These are phyloP conservation scores for Eulemur coronatus DNA, from an alignment of 2,797 vertebrate species.

Conservation along the genomic window DNA sequence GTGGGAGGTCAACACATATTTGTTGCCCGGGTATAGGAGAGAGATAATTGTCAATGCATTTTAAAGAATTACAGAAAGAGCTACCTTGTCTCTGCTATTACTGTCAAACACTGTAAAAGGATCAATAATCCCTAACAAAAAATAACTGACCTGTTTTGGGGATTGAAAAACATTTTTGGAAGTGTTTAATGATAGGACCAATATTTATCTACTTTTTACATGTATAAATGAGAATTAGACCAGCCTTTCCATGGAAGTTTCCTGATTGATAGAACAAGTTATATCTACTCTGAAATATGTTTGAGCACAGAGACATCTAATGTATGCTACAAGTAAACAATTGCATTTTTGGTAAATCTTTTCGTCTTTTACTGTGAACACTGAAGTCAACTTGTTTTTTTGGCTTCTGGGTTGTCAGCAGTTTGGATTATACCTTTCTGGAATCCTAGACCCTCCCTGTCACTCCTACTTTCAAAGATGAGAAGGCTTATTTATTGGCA, in stretches of 20 bases:
- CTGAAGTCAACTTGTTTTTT: background rate
- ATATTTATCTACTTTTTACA: slow-evolving; percentile 8
- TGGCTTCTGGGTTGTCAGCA: background rate
- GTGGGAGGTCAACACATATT: background rate
- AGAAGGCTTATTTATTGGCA: background rate
- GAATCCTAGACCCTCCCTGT: background rate
- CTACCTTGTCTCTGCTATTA: background rate
- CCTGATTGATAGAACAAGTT: background rate
- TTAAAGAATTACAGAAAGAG: background rate
- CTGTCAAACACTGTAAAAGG: background rate
- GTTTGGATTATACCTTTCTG: background rate
- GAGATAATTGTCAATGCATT: background rate
- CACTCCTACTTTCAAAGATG: background rate
- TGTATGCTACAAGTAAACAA: background rate
- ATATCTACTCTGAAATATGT: slow-evolving; percentile 20
- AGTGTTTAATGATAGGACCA: background rate
- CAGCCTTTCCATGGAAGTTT: background rate
- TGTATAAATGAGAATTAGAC: background rate
- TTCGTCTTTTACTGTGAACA: slow-evolving; percentile 3
- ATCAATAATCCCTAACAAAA: background rate
- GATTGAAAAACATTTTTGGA: background rate
- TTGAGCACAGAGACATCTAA: background rate
- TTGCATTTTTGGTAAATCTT: slow-evolving; percentile 18
- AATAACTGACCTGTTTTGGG: background rate
- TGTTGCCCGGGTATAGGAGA: background rate